Evolutionary conservation across 2,888 invertebrate species (phyloP).

Genomic region (Archips xylosteana): DNA sequence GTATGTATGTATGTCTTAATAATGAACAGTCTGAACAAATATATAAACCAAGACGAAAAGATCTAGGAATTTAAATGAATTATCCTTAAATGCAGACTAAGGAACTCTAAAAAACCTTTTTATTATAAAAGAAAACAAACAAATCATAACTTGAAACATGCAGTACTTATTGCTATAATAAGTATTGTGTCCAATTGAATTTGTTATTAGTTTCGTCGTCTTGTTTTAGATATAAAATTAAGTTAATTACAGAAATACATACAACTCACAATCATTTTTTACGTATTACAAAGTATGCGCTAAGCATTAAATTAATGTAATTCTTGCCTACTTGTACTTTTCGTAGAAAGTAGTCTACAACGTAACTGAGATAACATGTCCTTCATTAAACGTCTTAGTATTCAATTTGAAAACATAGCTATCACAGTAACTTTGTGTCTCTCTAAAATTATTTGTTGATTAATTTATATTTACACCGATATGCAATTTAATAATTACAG

Average conservation of each 20-base stretch:
- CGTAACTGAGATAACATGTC: constrained; percentile 19
- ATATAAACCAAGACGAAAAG: not conserved
- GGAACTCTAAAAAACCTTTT: not conserved
- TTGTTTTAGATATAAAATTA: not conserved
- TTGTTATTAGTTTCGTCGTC: not conserved
- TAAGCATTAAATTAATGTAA: constrained; percentile 24
- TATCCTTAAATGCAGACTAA: not conserved
- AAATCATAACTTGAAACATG: constrained; percentile 9
- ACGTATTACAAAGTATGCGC: constrained; percentile 32
- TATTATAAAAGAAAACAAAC: not conserved
- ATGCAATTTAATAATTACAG: constrained; percentile 47
- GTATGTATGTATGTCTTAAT: constrained; percentile 19
- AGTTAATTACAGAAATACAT: constrained; percentile 18
- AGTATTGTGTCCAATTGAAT: constrained; percentile 21
- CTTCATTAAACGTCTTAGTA: not conserved
- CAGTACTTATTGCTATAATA: constrained; percentile 31
- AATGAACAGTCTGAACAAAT: not conserved
- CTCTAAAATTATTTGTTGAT: constrained; percentile 11
- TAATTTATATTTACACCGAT: constrained; percentile 43
- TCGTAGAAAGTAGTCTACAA: constrained; percentile 25
- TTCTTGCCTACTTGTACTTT: constrained; percentile 47
- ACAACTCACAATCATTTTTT: constrained; percentile 28
- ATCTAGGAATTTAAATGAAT: not conserved
- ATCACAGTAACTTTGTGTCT: constrained; percentile 17
- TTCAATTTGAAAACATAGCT: not conserved